Evolutionary conservation across 2,113 vertebrate genomes (phyloP).

Genomic region (Lontra canadensis): DNA sequence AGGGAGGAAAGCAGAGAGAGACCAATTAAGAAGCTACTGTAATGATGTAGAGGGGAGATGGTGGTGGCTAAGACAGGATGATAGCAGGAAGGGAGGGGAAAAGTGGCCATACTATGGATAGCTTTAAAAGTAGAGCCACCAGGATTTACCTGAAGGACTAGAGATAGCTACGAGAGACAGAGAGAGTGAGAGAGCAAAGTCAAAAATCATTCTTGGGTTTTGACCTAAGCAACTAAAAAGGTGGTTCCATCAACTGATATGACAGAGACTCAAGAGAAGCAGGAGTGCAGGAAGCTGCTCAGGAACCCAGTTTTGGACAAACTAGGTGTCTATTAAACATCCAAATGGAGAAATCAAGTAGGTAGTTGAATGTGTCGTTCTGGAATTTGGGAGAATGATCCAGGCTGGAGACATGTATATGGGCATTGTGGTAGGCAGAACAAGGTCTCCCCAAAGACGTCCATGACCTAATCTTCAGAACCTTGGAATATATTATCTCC

Average conservation of each 20-base stretch:
- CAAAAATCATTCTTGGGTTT: not conserved
- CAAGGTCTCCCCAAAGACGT: not conserved
- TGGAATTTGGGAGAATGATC: not conserved
- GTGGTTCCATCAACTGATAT: not conserved
- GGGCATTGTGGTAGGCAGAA: not conserved
- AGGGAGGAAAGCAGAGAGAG: not conserved
- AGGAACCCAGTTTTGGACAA: not conserved
- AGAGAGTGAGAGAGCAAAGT: not conserved
- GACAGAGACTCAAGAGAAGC: not conserved
- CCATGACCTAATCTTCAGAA: not conserved
- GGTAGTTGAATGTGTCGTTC: not conserved
- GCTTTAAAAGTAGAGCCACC: not conserved
- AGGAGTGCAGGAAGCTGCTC: not conserved
- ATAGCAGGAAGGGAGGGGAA: not conserved
- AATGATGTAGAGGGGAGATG: not conserved
- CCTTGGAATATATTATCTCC: not conserved
- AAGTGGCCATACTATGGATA: not conserved
- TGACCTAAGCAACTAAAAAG: not conserved
- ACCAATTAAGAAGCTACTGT: not conserved
- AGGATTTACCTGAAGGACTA: not conserved
- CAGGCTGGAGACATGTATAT: not conserved
- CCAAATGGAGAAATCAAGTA: not conserved
- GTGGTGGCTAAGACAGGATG: not conserved
- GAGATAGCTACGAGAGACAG: not conserved
- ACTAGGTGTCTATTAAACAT: not conserved